Base-by-base conservation (phyloP, 1,140 invertebrate species). In the Heliconius hewitsoni region DNA sequence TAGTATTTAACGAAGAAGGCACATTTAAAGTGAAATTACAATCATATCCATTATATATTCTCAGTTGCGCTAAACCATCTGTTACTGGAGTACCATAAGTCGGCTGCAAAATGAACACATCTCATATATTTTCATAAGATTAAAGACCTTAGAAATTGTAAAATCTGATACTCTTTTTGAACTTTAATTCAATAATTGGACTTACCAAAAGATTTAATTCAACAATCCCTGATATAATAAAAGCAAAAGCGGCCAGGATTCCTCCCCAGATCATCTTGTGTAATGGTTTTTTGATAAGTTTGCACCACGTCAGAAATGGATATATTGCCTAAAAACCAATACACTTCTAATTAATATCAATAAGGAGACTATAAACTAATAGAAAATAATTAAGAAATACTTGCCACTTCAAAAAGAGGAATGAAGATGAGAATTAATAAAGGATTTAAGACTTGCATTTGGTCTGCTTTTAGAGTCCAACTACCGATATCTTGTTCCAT, bases 211-310 rank as follows among this genome's bases (percentile, higher is more conserved):
- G 94, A 85, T 96, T 91, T 1, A 98, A 84, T 94, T 99, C 98
- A 3, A 99, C 95, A 50, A 98, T 85, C 30, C 96, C 98, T 23
- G 99, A 98, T 52, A 98, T 95, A n/a, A 98, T 89, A 91, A 99
- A 99, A 1, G 99, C 96, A 6, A 96, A 46, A 8, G 96, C 97
- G 13, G 98, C 98, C 4, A 99, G 91, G 19, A 98, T 83, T 75
- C 98, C 98, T 39, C 99, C 99, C 73, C 96, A 94, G 1, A 96
- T 96, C 93, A 99, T 97, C 91, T 97, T 96, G 81, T 98, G 97
- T n/a, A 99, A 90, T 0, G 98, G 98, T 57, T 95, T 95, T n/a
- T 96, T 96, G 19, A 98, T 97, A 2, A 99, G 93, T 39, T 98
- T 88, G 81, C 98, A 98, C 81, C 98, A 98, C 2, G 96, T 93